These are phyloP conservation scores for Naja naja DNA, from an alignment of 2,113 vertebrate species.

Conservation along the genomic window DNA sequence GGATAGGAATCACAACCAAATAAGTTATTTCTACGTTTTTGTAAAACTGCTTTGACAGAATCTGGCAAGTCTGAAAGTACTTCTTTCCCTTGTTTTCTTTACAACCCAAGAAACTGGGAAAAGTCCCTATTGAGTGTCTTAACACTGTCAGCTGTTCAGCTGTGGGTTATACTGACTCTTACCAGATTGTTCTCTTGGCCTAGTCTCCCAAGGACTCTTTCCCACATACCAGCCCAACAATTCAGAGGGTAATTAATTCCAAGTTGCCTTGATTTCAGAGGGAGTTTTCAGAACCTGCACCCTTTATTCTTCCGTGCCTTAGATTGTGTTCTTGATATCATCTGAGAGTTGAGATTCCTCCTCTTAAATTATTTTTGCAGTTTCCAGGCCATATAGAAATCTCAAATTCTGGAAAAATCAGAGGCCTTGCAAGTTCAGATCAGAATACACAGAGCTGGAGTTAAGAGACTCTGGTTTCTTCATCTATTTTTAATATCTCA, in stretches of 20 bases:
- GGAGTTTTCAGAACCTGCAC: not conserved
- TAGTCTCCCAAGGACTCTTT: not conserved
- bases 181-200: not conserved
- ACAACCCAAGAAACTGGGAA: not conserved
- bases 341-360: not conserved
- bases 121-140: not conserved
- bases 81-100: not conserved
- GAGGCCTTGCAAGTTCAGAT: not conserved
- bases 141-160: not conserved
- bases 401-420: not conserved
- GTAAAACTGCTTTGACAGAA: not conserved
- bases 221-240: not conserved
- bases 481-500: not conserved
- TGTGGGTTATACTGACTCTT: not conserved
- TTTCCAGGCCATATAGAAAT: not conserved
- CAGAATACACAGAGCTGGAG: not conserved
- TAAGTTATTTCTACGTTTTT: not conserved
- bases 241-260: not conserved
- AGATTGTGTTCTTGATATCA: not conserved
- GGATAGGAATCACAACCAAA: not conserved
- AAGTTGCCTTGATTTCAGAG: not conserved
- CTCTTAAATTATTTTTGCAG: not conserved
- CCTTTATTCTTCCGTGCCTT: not conserved
- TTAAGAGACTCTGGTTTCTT: not conserved
- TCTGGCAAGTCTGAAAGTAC: not conserved